phyloP scores from a whole-genome alignment of 2,888 invertebrate genomes.

The Myathropa florea region DNA sequence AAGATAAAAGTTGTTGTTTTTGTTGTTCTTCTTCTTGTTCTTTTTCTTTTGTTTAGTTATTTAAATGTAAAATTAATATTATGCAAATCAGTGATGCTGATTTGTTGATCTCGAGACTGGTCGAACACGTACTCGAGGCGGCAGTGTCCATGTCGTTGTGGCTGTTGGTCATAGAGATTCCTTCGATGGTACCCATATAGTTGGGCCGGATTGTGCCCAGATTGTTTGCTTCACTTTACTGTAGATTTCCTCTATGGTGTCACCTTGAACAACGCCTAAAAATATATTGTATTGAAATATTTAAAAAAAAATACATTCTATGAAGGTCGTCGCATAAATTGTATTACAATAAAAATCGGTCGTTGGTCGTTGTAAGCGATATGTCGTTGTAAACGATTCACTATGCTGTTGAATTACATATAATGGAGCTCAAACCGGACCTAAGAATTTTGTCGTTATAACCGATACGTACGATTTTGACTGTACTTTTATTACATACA shows the following conservation, averaged over 20 bases:
- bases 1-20: slow-evolving; percentile 54
- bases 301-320: no score
- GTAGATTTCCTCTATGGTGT: slow-evolving; percentile 99
- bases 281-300: neutral
- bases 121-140: slow-evolving; percentile 82
- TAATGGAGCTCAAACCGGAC: no score
- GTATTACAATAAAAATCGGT: no score
- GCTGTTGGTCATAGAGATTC: slow-evolving; percentile 93
- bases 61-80: slow-evolving; percentile 65
- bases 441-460: no score
- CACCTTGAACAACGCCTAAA: slow-evolving; percentile 96
- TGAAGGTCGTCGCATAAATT: no score
- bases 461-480: no score
- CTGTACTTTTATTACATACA: no score
- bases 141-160: slow-evolving; percentile 83
- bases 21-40: neutral
- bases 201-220: slow-evolving; percentile 95
- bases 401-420: no score
- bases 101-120: slow-evolving; percentile 80
- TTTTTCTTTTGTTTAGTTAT: slow-evolving; percentile 31
- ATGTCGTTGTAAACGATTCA: no score
- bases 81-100: slow-evolving; percentile 73
- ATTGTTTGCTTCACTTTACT: slow-evolving; percentile 96
- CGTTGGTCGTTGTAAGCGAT: no score
- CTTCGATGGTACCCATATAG: slow-evolving; percentile 98